Evolutionary conservation across 2,888 invertebrate species (phyloP).

Genomic region (Anthrax anthrax): DNA sequence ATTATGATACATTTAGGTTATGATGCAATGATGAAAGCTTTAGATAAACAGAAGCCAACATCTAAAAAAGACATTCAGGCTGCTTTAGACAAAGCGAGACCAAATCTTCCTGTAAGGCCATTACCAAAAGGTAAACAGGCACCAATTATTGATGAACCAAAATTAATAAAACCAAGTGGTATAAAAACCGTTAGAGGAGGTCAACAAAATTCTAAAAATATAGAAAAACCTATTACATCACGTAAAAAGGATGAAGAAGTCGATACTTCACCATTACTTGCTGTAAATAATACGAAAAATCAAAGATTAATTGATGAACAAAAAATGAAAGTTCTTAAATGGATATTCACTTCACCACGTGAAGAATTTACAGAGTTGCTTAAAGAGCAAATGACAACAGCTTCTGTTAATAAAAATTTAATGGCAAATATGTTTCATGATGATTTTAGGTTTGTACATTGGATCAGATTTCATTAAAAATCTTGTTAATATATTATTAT

Average conservation of each 20-base stretch:
- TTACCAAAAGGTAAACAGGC: constrained; percentile 48
- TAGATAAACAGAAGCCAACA: constrained; percentile 45
- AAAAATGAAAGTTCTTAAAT: constrained; percentile 79
- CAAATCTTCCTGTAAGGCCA: constrained; percentile 70
- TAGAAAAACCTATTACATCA: constrained; percentile 31
- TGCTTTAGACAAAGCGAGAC: constrained; percentile 71
- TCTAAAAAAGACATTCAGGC: constrained; percentile 63
- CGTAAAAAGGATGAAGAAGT: constrained; percentile 75
- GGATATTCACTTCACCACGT: constrained; percentile 88
- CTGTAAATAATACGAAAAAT: constrained; percentile 74
- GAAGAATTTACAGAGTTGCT: constrained; percentile 89
- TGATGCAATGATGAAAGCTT: constrained; percentile 30
- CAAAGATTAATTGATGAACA: constrained; percentile 90
- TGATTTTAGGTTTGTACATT: constrained; percentile 57
- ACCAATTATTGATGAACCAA: constrained; percentile 36
- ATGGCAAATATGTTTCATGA: constrained; percentile 86
- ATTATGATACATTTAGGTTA: constrained; percentile 88
- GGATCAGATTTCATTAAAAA: not conserved
- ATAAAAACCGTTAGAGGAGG: constrained; percentile 11
- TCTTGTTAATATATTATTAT: not conserved
- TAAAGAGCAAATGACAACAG: constrained; percentile 77
- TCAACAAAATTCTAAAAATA: constrained; percentile 4
- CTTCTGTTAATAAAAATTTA: constrained; percentile 74
- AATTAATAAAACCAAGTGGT: constrained; percentile 29
- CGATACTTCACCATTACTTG: constrained; percentile 63